These are phyloP conservation scores for Xiphydria camelus DNA, from an alignment of 2,888 invertebrate species.

Conservation along the genomic window DNA sequence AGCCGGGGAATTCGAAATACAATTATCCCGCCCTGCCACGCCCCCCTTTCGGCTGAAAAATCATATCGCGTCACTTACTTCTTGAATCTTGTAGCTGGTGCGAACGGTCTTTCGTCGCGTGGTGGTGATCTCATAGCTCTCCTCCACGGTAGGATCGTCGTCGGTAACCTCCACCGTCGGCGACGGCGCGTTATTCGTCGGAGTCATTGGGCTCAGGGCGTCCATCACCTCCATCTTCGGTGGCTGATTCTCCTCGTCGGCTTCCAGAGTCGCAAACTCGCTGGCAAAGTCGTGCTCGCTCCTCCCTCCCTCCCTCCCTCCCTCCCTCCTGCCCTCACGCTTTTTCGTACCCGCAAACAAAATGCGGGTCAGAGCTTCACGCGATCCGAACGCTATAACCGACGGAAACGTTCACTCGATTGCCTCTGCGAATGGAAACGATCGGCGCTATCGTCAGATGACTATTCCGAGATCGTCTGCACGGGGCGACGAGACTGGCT, in stretches of 20 bases:
- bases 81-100: slow-evolving; percentile 55
- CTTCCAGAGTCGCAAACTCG: slow-evolving; percentile 22
- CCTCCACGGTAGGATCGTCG: slow-evolving; percentile 50
- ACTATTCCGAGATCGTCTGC: slow-evolving; percentile 49
- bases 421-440: too few species aligned
- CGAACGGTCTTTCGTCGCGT: slow-evolving; percentile 52
- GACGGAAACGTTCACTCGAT: slow-evolving; percentile 25
- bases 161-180: slow-evolving; percentile 34
- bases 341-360: not conserved
- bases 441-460: not conserved
- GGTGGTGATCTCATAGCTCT: slow-evolving; percentile 55
- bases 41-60: too few species aligned
- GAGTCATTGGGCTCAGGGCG: slow-evolving; percentile 36
- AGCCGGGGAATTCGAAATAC: too few species aligned
- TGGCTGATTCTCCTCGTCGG: slow-evolving; percentile 29
- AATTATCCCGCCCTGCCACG: too few species aligned
- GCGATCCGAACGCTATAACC: slow-evolving; percentile 20
- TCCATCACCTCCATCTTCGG: slow-evolving; percentile 52
- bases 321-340: not conserved
- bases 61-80: slow-evolving; percentile 45
- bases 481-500: slow-evolving; percentile 47
- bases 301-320: not conserved
- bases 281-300: too few species aligned
- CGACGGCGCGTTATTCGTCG: slow-evolving; percentile 21
- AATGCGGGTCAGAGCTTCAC: slow-evolving; percentile 7